Conservation (phyloP, 2,888 invertebrate genomes). For the Oscheius sp. region DNA sequence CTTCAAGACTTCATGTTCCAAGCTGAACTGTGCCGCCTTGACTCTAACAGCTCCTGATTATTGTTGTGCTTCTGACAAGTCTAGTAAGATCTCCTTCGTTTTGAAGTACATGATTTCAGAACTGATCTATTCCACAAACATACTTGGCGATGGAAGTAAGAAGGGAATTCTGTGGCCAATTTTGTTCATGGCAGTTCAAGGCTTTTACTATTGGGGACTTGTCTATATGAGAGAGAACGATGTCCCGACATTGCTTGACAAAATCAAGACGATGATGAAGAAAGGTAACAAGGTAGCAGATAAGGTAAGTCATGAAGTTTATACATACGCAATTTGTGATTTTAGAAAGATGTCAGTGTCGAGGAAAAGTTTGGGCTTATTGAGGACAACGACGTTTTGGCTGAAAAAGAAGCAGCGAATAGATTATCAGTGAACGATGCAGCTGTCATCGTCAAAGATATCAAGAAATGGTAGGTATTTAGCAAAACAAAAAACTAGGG, state of each 20-base stretch:
- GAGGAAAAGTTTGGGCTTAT: background rate
- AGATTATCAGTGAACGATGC: background rate
- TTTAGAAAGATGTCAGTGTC: background rate
- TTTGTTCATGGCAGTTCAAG: conserved; percentile 56
- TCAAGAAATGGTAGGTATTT: conserved; percentile 7
- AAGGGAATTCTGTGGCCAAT: conserved; percentile 56
- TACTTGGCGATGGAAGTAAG: conserved; percentile 42
- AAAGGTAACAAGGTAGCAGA: conserved; percentile 12
- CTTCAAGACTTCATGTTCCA: conserved; percentile 53
- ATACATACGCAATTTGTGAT: background rate
- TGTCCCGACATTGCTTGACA: background rate
- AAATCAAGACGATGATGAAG: background rate
- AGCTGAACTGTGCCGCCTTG: conserved; percentile 48
- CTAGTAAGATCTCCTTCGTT: background rate
- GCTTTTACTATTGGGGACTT: conserved; percentile 52
- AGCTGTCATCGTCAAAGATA: conserved; percentile 12
- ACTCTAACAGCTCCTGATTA: background rate
- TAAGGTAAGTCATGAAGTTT: background rate
- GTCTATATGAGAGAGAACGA: conserved; percentile 42
- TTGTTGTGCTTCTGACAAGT: background rate
- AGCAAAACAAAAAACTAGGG: too few species aligned
- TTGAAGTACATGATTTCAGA: background rate
- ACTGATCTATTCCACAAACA: conserved; percentile 45
- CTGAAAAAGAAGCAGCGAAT: conserved; percentile 51
- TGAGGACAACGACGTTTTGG: conserved; percentile 62